Percentiles rank a stretch among this genome's conserved stretches.
phyloP scores from a whole-genome alignment of 2,888 invertebrate genomes.

The Esperia sulphurella region DNA sequence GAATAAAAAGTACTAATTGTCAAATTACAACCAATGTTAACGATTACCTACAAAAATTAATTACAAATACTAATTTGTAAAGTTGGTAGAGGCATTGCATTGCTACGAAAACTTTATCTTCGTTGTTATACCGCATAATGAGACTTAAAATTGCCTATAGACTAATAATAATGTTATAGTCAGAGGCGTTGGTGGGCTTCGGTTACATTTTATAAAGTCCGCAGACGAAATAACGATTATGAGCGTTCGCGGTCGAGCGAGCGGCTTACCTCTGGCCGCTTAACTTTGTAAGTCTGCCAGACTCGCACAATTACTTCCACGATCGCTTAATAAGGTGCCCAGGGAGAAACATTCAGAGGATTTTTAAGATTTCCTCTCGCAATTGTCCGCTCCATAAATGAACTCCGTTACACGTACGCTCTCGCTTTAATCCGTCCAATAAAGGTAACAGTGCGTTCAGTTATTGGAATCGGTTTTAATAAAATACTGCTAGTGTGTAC shows the following conservation, averaged over 20 bases:
- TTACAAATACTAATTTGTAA: too few species aligned
- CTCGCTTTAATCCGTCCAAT: slow-evolving; percentile 60
- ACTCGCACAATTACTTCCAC: slow-evolving; percentile 54
- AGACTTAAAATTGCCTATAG: slow-evolving; percentile 17
- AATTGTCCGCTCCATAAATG: slow-evolving; percentile 38
- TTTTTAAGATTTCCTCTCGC: slow-evolving; percentile 57
- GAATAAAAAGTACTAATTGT: too few species aligned
- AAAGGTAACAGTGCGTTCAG: slow-evolving; percentile 62
- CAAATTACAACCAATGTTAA: too few species aligned
- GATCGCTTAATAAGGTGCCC: slow-evolving; percentile 64
- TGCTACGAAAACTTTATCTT: background rate
- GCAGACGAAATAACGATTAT: slow-evolving; percentile 77
- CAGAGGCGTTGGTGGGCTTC: slow-evolving; percentile 38
- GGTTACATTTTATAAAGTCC: slow-evolving; percentile 59
- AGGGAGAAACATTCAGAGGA: slow-evolving; percentile 49
- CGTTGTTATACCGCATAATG: slow-evolving; percentile 1
- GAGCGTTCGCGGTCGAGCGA: slow-evolving; percentile 48
- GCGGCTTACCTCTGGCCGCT: slow-evolving; percentile 62
- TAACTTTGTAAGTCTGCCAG: slow-evolving; percentile 74
- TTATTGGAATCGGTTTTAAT: slow-evolving; percentile 61
- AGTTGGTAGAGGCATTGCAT: background rate
- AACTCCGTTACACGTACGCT: slow-evolving; percentile 45
- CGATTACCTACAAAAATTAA: too few species aligned
- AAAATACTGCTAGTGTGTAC: slow-evolving; percentile 45
- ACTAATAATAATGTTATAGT: slow-evolving; percentile 24